phyloP scores from a whole-genome alignment of 2,797 vertebrate genomes.

The Borostomias antarcticus region DNA sequence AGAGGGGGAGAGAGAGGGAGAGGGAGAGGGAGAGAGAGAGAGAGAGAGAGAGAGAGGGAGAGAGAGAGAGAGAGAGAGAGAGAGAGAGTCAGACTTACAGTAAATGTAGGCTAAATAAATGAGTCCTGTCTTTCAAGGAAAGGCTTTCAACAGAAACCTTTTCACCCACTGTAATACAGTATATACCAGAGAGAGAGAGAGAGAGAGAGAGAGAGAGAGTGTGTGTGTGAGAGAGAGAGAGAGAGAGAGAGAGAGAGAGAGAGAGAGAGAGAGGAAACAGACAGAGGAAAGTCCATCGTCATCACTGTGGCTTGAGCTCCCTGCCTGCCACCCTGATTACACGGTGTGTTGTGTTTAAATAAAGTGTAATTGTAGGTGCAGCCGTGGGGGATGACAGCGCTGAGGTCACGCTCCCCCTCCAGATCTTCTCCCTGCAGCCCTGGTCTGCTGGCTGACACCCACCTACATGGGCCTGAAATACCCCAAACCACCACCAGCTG shows the following conservation, averaged over 20 bases:
- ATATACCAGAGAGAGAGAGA: constrained; percentile 41
- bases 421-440: background rate
- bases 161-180: no score
- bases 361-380: constrained; percentile 63
- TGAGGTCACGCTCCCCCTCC: constrained; percentile 30
- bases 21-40: constrained; percentile 21
- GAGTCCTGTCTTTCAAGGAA: no score
- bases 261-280: constrained; percentile 23
- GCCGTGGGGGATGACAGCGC: constrained; percentile 46
- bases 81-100: no score
- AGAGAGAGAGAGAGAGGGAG: background rate
- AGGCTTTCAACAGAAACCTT: no score
- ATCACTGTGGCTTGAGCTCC: constrained; percentile 53
- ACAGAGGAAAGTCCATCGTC: constrained; percentile 59
- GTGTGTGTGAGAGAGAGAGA: constrained; percentile 26
- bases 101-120: no score
- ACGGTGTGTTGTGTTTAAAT: constrained; percentile 64
- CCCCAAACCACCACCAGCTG: constrained; percentile 58
- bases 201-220: constrained; percentile 40
- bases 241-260: background rate
- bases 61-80: constrained; percentile 28
- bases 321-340: constrained; percentile 64
- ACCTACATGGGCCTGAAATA: constrained; percentile 62
- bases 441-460: constrained; percentile 54
- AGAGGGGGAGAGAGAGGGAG: constrained; percentile 35